Base-by-base conservation (phyloP, 2,888 invertebrate species). In the Idaea dimidiata region DNA sequence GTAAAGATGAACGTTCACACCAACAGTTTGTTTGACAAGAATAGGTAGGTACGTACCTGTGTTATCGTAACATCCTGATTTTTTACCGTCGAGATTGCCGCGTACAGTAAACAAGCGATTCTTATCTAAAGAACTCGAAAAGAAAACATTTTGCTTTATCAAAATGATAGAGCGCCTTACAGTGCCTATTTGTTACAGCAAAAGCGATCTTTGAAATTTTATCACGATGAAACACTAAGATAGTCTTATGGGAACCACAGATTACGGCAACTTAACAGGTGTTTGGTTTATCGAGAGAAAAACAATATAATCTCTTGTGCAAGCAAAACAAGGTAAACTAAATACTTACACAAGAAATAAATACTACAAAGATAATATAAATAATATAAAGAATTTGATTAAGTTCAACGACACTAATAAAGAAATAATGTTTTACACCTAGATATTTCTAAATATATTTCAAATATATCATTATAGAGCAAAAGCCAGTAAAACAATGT, bases 61-160 rank as follows among this genome's bases (percentile, higher is more conserved):
- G 65, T 81, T 88, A 87, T 87, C 88, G 72, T 73, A 79, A 83
- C 87, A 87, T 89, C 86, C 88, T 87, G 84, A 86, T 87, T 86
- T 87, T 85, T 86, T 82, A 81, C 78, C 74, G 73, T 80, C 81
- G 71, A 83, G 84, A 85, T 87, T 84, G 83, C 84, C 72, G 79
- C 72, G 76, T 75, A 77, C 65, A 82, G 81, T 84, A 86, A 89
- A 89, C 87, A 88, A 62, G 65, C 75, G 72, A 78, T 78, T 75
- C 76, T 88, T 90, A 89, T 89, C 89, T 78, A 64, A 68, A 71
- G 72, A 76, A 78, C 78, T 80, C 71, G 73, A 73, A 78, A 82
- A 76, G 77, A 81, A 80, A 77, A 80, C 77, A 76, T 78, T 81
- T 75, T 72, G 67, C 71, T 80, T 85, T 88, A 88, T 87, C 87